Evolutionary conservation across 2,797 vertebrate species (phyloP).

Genomic region (Phrynocephalus guinanensis): DNA sequence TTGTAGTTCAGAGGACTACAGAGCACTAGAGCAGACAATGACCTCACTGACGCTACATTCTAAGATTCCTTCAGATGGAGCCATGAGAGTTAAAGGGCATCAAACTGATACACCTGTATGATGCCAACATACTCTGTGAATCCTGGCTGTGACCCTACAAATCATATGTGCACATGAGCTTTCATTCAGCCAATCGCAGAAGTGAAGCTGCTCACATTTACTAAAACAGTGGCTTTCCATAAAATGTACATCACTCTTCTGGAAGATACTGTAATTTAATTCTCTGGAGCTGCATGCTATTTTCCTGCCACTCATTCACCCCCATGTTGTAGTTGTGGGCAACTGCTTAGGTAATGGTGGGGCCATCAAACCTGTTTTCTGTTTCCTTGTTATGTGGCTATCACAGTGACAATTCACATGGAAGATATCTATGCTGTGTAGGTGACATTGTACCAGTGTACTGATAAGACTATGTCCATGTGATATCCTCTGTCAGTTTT

Average conservation of each 20-base stretch:
- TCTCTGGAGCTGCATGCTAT: not conserved
- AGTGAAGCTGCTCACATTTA: not conserved
- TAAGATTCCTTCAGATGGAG: not conserved
- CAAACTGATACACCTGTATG: not conserved
- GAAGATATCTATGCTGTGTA: not conserved
- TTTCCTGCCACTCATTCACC: not conserved
- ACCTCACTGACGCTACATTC: not conserved
- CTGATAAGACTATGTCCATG: conserved; percentile 20
- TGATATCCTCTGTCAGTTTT: not conserved
- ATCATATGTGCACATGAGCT: not conserved
- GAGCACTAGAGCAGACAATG: not conserved
- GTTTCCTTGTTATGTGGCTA: conserved; percentile 7
- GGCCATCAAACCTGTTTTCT: not conserved
- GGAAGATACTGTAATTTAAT: not conserved
- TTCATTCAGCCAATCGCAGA: not conserved
- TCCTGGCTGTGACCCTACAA: not conserved
- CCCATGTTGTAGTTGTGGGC: not conserved
- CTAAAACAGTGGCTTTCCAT: not conserved
- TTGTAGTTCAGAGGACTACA: too few relatives aligned
- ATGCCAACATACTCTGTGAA: not conserved
- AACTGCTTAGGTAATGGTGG: conserved; percentile 27
- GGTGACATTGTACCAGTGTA: conserved; percentile 22
- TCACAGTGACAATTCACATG: conserved; percentile 12
- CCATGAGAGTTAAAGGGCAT: too few relatives aligned
- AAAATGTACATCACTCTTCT: not conserved